These are phyloP conservation scores for Crocodylus rhombifer DNA, from an alignment of 2,797 vertebrate genomes.

Conservation along the genomic window DNA sequence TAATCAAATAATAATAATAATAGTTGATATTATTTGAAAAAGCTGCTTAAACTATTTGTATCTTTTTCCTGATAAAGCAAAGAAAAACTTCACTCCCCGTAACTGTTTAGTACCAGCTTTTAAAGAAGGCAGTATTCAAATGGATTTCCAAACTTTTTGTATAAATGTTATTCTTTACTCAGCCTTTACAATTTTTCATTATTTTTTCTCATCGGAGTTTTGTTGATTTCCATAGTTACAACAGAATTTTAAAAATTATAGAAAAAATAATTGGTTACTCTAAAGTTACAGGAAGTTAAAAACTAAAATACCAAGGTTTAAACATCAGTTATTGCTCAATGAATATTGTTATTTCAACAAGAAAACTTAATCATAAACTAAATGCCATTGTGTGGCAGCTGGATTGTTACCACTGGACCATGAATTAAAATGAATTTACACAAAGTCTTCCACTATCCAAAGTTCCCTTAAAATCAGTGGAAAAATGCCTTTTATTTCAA, in stretches of 20 bases:
- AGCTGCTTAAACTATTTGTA: not conserved
- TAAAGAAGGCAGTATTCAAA: not conserved
- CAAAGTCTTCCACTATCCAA: not conserved
- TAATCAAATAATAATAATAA: not conserved
- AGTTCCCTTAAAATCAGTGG: not conserved
- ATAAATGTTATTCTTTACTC: not conserved
- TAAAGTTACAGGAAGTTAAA: not conserved
- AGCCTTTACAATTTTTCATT: not conserved
- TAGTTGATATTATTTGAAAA: not conserved
- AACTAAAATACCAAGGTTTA: not conserved
- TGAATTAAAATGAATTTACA: not conserved
- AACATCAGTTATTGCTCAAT: not conserved
- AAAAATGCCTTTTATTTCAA: not conserved
- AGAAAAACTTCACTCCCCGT: not conserved
- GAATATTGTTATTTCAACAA: not conserved
- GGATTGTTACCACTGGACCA: not conserved
- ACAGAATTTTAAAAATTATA: not conserved
- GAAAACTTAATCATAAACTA: not conserved
- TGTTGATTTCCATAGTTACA: not conserved
- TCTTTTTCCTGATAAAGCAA: no score
- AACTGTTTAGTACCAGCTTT: not conserved
- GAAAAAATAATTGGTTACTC: not conserved
- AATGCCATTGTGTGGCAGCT: not conserved
- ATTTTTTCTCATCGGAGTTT: not conserved
- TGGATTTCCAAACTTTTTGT: not conserved